These are phyloP conservation scores for Leucophenga maculata DNA, from an alignment of 2,888 invertebrate species.

Conservation along the genomic window DNA sequence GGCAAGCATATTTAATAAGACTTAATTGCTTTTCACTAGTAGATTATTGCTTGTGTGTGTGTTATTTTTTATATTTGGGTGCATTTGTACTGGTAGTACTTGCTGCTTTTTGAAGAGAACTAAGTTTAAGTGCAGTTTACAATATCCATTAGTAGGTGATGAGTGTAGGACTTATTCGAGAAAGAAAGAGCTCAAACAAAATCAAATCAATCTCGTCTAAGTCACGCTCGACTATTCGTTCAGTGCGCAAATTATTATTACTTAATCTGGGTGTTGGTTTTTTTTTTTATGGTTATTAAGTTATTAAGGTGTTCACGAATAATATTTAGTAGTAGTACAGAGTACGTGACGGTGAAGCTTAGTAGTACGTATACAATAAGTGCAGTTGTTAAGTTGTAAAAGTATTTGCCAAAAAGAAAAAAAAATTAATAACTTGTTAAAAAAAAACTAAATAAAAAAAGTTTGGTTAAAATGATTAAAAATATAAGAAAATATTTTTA, in stretches of 20 bases:
- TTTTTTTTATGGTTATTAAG: constrained; percentile 17
- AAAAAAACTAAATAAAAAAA: constrained; percentile 28
- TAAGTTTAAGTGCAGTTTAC: constrained; percentile 63
- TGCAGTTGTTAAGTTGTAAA: constrained; percentile 39
- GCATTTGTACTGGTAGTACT: constrained; percentile 46
- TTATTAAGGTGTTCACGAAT: constrained; percentile 1
- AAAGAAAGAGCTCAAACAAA: background rate
- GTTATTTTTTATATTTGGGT: constrained; percentile 35
- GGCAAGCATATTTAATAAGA: constrained; percentile 5
- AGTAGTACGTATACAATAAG: background rate
- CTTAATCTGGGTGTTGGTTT: constrained; percentile 33
- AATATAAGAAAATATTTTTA: constrained; percentile 9
- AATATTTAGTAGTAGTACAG: background rate
- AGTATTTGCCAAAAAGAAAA: constrained; percentile 26
- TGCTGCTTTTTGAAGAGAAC: constrained; percentile 59
- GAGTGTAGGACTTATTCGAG: background rate
- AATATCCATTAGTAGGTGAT: constrained; percentile 32
- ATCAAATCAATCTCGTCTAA: too few species aligned
- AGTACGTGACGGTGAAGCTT: background rate
- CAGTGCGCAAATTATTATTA: constrained; percentile 31
- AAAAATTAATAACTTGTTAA: constrained; percentile 21
- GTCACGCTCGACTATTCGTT: background rate
- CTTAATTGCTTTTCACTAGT: constrained; percentile 32
- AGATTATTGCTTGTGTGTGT: background rate
- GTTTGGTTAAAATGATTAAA: constrained; percentile 39